Evolutionary conservation across 2,797 vertebrate genomes (phyloP), one percentile per base, ranked within the genome.

Genomic region (Eulemur albifrons): DNA sequence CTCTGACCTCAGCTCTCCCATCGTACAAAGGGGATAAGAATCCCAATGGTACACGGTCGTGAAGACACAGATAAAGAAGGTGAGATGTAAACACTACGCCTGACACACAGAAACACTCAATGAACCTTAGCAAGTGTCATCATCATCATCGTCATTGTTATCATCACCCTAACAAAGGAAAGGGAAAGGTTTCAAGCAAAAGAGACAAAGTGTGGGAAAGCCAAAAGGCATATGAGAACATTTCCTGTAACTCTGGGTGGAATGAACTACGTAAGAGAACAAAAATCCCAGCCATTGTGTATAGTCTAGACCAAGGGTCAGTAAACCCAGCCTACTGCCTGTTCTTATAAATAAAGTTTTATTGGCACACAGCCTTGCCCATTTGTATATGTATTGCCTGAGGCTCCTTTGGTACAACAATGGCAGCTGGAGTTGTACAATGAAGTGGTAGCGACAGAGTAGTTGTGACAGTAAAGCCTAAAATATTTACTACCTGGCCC

Each of bases 321-420:
- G 21, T 21, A 63, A 83, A 38, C 70, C 43, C 40, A 72, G 7
- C 35, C 57, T 72, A 30, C 48, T 10, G 17, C 5, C 20, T 87
- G 4, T 77, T 86, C 77, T 70, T 63, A 32, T 82, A 61, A 94
- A 81, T 94, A 80, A 91, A 50, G 70, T 84, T 91, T 65, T 65
- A 89, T 32, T n/a, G 75, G 25, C 63, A 90, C 30, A 38, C 5
- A 32, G 48, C 20, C 10, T 20, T n/a, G 23, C 30, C 25, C 15
- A 40, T 52, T 40, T 40, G 35, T 52, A 65, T 70, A 30, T 38
- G 52, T 48, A 32, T 48, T 48, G 32, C 61, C 50, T 75, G 3
- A 7, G 21, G 17, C 11, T 17, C 69, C 21, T 40, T 77, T 67
- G 45, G 14, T 43, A 48, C n/a, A 23, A 32, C 4, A 82, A n/a